Evolutionary conservation across 2,113 vertebrate species (phyloP).

Genomic region (Phalacrocorax pelagicus): DNA sequence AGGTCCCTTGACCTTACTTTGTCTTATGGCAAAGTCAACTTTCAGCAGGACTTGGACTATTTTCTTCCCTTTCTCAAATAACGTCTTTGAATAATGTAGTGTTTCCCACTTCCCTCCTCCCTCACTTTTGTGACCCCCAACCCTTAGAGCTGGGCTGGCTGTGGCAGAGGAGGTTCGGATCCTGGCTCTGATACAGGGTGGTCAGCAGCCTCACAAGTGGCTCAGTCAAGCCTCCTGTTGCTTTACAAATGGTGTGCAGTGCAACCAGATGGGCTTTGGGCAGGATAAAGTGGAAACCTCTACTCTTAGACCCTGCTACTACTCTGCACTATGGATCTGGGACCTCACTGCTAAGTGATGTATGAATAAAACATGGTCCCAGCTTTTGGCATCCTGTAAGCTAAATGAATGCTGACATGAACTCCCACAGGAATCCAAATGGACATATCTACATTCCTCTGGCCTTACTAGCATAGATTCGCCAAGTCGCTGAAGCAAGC

Average conservation of each 20-base stretch:
- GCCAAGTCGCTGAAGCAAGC: not conserved
- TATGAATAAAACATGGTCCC: not conserved
- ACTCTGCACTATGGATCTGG: not conserved
- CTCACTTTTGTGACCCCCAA: not conserved
- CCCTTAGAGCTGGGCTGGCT: not conserved
- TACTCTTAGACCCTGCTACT: not conserved
- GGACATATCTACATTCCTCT: not conserved
- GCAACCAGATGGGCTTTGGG: not conserved
- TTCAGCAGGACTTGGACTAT: no score
- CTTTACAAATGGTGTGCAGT: not conserved
- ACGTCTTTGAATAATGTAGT: not conserved
- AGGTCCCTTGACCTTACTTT: no score
- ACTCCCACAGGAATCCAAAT: not conserved
- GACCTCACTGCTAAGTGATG: accelerated
- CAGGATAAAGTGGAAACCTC: not conserved
- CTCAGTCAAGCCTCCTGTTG: not conserved
- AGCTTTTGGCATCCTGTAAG: not conserved
- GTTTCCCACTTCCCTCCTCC: not conserved
- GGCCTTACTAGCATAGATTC: not conserved
- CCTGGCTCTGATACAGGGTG: not conserved
- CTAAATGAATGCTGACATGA: not conserved
- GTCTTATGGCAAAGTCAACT: no score
- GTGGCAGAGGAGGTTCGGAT: not conserved
- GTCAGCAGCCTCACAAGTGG: accelerated
- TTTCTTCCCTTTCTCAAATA: no score